Evolutionary conservation across 2,797 vertebrate species (phyloP), one percentile per base, ranked within the genome.

Genomic region (Cichlasoma orientale): DNA sequence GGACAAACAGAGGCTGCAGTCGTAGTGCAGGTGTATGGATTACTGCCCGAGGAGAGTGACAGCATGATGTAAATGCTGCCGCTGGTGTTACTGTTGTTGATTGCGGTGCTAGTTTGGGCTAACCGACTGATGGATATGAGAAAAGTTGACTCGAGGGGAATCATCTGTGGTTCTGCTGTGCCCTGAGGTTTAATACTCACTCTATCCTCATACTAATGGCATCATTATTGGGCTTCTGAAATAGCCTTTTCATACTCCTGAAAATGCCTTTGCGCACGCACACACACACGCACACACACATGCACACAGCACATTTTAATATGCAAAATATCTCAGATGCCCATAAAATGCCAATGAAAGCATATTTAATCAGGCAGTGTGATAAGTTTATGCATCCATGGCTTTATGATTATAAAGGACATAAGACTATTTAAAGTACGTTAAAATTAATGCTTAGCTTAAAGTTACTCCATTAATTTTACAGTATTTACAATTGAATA

Each of bases 201-300:
- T 89, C 69, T 25, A 50, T 86, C 59, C 74, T 90, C 81, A 77
- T 82, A 87, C 76, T 89, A 90, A 90, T 89, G 80, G 78, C 81
- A 78, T 87, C 89, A 90, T 91, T 87, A 91, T 74, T 70, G 72
- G 23, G 56, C 36, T 58, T 88, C 81, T 87, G 75, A 86, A 85
- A 89, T 68, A 61, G 66, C 59, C 66, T 50, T 89, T 82, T 75
- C 75, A 72, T 63, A 7, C 66, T 71, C 38, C 38, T 33, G 21
- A 71, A 74, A 72, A 72, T 68, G 5, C 41, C 16, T 68, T 29
- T 68, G 41, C 12, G 25, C 4, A 5, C 13, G 4, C 41, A 16
- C 29, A 31, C 29, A 7, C 29, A 31, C 29, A 7, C 31, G 7
- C 31, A 8, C 7, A 7, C 31, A 31, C 38, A 47, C 8, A 3